Evolutionary conservation across 2,888 invertebrate genomes (phyloP), one percentile per base, ranked within the genome.

Genomic region (Drosophila cracens): DNA sequence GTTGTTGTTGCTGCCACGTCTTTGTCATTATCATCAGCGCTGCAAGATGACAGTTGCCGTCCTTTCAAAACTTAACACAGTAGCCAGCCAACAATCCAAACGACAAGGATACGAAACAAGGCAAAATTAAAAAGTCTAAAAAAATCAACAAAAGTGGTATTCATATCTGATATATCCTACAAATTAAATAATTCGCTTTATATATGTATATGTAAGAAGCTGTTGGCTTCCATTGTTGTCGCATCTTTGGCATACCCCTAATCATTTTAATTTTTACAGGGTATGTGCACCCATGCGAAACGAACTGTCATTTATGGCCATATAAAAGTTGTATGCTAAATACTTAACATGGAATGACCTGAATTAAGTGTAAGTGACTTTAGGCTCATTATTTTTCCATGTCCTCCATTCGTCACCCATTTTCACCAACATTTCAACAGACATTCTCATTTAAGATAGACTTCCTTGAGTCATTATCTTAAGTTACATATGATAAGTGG

Each of bases 31-130:
- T 83, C 81, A 81, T 81, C 71, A 70, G 66, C 31, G 64, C 81
- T 73, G 74, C 87, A 75, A 69, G 79, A 71, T 76, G 83, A 83
- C 84, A 79, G 84, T 79, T 89, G 83, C 68, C 81, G 81, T 86
- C 76, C 76, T 84, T 84, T 88, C 74, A 60, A 79, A 85, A 88
- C 83, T 88, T 81, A 86, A 75, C 89, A 84, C 83, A 71, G 73
- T 69, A 57, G 78, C 77, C 70, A 74, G 73, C 61, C 59, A 70
- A 70, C 71, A 68, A 67, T 66, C 51, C 66, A 54, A 58, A 48
- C 33, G 53, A 18, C 74, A 65, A 74, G 69, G 46, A 76, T 74
- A 49, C 46, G 6, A 66, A 71, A 70, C 70, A 82, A 70, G 57
- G 69, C 74, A 70, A 60, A 70, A 40, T 54, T 54, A 76, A 64